Evolutionary conservation across 2,888 invertebrate genomes (phyloP).

Genomic region (Sesia bembeciformis): DNA sequence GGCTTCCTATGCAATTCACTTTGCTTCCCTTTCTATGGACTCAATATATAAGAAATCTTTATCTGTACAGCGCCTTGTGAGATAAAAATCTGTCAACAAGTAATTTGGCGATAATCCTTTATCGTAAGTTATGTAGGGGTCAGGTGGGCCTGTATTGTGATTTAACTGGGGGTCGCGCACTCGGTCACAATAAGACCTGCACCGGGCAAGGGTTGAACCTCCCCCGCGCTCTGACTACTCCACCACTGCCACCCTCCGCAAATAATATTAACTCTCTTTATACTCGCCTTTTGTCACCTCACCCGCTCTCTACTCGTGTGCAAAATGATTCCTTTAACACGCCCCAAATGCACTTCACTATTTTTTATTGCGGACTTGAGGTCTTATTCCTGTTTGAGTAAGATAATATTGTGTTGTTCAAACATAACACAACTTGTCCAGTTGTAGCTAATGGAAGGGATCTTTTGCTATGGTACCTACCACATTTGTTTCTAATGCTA

Average conservation of each 20-base stretch:
- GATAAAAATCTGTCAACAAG: conserved; percentile 15
- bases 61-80: too few species aligned
- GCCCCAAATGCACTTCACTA: conserved; percentile 31
- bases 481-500: neutral
- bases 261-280: conserved; percentile 51
- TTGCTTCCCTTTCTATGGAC: too few species aligned
- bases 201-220: conserved; percentile 15
- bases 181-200: neutral
- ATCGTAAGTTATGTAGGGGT: conserved; percentile 25
- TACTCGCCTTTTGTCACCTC: conserved; percentile 35
- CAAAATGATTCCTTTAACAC: conserved; percentile 46
- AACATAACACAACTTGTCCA: too few species aligned
- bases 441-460: neutral
- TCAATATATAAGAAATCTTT: too few species aligned
- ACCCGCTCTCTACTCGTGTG: conserved; percentile 21
- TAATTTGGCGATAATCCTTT: conserved; percentile 36
- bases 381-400: conserved; percentile 14
- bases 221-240: conserved; percentile 8
- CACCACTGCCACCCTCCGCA: conserved; percentile 22
- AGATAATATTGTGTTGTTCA: neutral
- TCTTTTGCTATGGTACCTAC: neutral
- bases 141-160: conserved; percentile 19
- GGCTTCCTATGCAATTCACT: too few species aligned
- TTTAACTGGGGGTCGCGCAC: conserved; percentile 12
- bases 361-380: conserved; percentile 24